A percentile compares a stretch with the other conserved stretches of the same genome.
These are phyloP conservation scores for Disparrhopalites patrizii DNA, from an alignment of 2,888 invertebrate genomes.

Conservation along the genomic window DNA sequence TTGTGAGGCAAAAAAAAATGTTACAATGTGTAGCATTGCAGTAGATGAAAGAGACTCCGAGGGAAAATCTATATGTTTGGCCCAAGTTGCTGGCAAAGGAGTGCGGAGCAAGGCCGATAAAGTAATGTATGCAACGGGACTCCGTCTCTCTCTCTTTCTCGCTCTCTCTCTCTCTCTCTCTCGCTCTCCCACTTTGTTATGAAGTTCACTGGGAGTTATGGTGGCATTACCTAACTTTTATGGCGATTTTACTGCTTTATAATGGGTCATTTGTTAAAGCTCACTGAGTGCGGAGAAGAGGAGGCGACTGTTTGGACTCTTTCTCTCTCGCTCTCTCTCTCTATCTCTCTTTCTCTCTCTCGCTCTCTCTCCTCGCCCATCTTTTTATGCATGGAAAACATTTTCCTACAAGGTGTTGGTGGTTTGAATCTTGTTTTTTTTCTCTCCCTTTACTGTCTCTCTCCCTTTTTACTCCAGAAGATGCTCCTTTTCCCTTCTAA, in stretches of 20 bases:
- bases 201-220: conserved; percentile 7
- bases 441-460: no score
- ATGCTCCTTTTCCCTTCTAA: no score
- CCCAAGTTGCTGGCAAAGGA: background rate
- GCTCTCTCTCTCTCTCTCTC: no score
- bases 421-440: no score
- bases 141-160: no score
- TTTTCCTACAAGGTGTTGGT: no score
- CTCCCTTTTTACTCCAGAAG: no score
- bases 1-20: no score
- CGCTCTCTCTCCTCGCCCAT: background rate
- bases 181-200: no score
- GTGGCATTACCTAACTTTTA: conserved; percentile 39
- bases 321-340: background rate
- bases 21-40: no score
- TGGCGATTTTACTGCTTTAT: conserved; percentile 45
- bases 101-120: background rate
- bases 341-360: background rate
- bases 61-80: no score
- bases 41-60: no score
- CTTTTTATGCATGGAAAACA: conserved; percentile 18
- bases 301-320: background rate
- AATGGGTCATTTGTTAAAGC: conserved; percentile 44
- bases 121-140: conserved; percentile 10
- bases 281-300: background rate